These are phyloP conservation scores for Leucozona laternaria DNA, from an alignment of 2,888 invertebrate species.

Conservation along the genomic window DNA sequence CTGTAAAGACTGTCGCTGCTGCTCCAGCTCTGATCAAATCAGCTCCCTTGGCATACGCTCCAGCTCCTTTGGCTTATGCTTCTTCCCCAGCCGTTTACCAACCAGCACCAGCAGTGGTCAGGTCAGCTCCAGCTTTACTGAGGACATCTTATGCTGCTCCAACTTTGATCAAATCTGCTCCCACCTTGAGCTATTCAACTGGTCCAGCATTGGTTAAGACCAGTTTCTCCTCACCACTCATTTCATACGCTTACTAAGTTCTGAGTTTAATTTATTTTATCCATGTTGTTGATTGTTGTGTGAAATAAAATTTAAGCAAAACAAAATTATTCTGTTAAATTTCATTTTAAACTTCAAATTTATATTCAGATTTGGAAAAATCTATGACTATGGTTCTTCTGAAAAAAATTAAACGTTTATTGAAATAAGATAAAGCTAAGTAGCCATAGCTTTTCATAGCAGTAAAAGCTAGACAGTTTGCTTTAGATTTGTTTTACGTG, in stretches of 20 bases:
- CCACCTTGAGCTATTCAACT: constrained; percentile 30
- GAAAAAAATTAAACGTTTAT: no score
- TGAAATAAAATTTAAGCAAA: not conserved
- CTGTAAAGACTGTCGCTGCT: constrained; percentile 73
- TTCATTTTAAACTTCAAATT: no score
- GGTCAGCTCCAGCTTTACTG: constrained; percentile 15
- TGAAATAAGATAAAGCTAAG: no score
- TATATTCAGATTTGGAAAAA: no score
- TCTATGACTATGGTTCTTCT: no score
- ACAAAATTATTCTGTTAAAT: constrained; percentile 32
- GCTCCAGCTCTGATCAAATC: constrained; percentile 67
- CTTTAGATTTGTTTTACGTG: no score
- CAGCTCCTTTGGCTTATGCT: constrained; percentile 35
- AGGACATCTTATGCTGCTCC: constrained; percentile 39
- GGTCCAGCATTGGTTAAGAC: constrained; percentile 80
- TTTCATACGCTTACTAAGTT: constrained; percentile 79
- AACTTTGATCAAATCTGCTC: constrained; percentile 33
- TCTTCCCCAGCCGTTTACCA: no score
- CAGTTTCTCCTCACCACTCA: constrained; percentile 81
- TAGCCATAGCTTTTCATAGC: no score
- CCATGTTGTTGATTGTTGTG: constrained; percentile 11
- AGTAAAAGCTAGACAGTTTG: no score
- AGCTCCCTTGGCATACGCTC: constrained; percentile 63
- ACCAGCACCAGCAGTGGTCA: constrained; percentile 43
- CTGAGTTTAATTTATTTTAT: not conserved